Percentiles rank a stretch among this genome's conserved stretches.
These are phyloP conservation scores for Porites cylindrica DNA, from an alignment of 92 coral and sea anemone species.

Conservation along the genomic window DNA sequence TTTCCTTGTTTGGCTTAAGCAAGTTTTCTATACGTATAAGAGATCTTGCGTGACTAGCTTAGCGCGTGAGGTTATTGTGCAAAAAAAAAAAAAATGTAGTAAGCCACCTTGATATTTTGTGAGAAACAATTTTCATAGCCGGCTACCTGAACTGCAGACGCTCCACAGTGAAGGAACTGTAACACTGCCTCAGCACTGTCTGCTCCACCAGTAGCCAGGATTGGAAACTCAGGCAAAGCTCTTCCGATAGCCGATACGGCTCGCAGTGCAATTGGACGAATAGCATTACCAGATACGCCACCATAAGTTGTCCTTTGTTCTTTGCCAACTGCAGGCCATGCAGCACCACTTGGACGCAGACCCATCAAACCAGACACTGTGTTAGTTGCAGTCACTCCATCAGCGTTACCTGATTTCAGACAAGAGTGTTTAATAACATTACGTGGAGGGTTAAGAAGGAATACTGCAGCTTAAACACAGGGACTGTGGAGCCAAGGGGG, in stretches of 20 bases:
- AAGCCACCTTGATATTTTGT: too few relatives aligned
- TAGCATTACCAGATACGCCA: constrained; percentile 98
- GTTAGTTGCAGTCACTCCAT: constrained; percentile 99
- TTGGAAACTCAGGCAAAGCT: constrained; percentile 94
- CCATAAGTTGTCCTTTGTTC: constrained; percentile 93
- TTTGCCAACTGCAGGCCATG: constrained; percentile 94
- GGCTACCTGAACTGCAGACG: constrained; percentile 92
- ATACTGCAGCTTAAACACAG: too few relatives aligned
- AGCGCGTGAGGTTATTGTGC: too few relatives aligned
- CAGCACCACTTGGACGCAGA: constrained; percentile 65
- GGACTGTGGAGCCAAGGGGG: too few relatives aligned
- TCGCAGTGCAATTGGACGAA: constrained; percentile 97
- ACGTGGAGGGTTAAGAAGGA: too few relatives aligned
- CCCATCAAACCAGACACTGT: constrained; percentile 99
- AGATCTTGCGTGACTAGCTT: too few relatives aligned
- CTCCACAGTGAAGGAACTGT: constrained; percentile 97
- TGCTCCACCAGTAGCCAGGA: constrained; percentile 98
- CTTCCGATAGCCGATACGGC: constrained; percentile 96
- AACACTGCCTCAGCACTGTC: constrained; percentile 98
- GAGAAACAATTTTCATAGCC: not conserved
- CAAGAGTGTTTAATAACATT: not conserved
- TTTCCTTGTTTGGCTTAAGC: too few relatives aligned
- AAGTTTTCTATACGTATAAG: too few relatives aligned
- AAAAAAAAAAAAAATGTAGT: too few relatives aligned
- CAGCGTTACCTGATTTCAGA: constrained; percentile 80